phyloP scores from a whole-genome alignment of 2,888 invertebrate genomes.

The Aphrophora alni region DNA sequence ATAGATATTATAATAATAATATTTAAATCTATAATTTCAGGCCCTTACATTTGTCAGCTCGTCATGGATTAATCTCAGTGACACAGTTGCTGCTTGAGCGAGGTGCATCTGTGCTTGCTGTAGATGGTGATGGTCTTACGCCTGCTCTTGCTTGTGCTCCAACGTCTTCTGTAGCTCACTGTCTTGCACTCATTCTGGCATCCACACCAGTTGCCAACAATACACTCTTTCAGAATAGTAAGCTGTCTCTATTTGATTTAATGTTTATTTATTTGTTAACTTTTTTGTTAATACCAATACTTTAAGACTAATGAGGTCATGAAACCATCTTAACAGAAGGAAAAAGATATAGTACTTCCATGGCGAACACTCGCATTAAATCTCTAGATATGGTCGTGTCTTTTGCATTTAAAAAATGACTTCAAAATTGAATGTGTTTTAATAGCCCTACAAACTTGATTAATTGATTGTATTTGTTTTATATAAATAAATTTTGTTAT shows the following conservation, averaged over 20 bases:
- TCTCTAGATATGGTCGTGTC: no score
- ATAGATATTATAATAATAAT: no score
- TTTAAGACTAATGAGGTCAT: no score
- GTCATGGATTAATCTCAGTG: constrained; percentile 66
- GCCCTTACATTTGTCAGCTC: constrained; percentile 67
- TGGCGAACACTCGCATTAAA: no score
- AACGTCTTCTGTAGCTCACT: constrained; percentile 66
- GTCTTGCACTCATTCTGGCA: constrained; percentile 64
- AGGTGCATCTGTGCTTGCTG: constrained; percentile 64
- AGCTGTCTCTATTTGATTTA: neutral
- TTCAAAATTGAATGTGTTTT: no score
- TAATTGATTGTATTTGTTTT: no score
- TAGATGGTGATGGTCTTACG: constrained; percentile 66
- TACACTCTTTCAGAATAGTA: constrained; percentile 24
- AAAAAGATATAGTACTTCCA: neutral
- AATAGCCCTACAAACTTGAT: no score
- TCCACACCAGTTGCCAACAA: constrained; percentile 35
- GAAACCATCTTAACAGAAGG: constrained; percentile 12
- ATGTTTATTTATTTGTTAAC: neutral
- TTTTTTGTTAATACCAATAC: neutral
- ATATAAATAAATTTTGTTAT: no score
- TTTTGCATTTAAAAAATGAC: no score
- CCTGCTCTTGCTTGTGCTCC: constrained; percentile 70
- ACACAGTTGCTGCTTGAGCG: constrained; percentile 64
- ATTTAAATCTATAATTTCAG: no score